Percentiles rank a stretch among this genome's conserved stretches.
Evolutionary conservation across 1,140 invertebrate genomes (phyloP).

Genomic region (Drosophila arizonae): DNA sequence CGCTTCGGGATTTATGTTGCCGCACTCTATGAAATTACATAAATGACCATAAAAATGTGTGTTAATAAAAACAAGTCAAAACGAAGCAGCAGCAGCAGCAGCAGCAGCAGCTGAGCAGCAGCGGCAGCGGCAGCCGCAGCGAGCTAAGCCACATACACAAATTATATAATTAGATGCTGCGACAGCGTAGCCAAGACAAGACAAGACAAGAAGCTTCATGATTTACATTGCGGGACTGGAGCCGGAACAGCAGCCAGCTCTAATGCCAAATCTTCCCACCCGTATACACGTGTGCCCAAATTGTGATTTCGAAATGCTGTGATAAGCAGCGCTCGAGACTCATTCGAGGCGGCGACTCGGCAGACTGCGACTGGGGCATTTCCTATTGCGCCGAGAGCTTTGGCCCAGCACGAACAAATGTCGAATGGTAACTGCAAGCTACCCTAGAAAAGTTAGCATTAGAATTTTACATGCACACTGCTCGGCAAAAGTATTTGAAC

Average conservation of each 20-base stretch:
- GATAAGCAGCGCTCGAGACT: too few species aligned
- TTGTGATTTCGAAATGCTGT: background rate
- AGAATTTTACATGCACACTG: too few species aligned
- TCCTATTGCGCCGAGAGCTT: too few species aligned
- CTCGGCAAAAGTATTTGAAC: too few species aligned
- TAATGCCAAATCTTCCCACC: conserved; percentile 1
- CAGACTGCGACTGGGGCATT: too few species aligned
- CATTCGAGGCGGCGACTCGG: too few species aligned
- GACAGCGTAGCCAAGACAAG: background rate
- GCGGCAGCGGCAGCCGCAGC: conserved; percentile 6
- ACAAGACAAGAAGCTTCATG: conserved; percentile 16
- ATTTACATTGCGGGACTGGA: conserved; percentile 31
- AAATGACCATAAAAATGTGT: conserved; percentile 76
- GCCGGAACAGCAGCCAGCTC: background rate
- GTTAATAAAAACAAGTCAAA: conserved; percentile 71
- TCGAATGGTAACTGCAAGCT: too few species aligned
- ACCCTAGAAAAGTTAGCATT: too few species aligned
- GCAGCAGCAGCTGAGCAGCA: conserved; percentile 22
- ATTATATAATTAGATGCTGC: conserved; percentile 72
- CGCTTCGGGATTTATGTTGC: conserved; percentile 58
- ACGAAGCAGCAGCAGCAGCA: conserved; percentile 31
- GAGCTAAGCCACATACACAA: conserved; percentile 25
- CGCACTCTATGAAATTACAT: conserved; percentile 76
- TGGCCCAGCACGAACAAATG: too few species aligned
- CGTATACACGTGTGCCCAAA: background rate